Evolutionary conservation across 2,888 invertebrate species (phyloP).

Genomic region (Ochropacha duplaris): DNA sequence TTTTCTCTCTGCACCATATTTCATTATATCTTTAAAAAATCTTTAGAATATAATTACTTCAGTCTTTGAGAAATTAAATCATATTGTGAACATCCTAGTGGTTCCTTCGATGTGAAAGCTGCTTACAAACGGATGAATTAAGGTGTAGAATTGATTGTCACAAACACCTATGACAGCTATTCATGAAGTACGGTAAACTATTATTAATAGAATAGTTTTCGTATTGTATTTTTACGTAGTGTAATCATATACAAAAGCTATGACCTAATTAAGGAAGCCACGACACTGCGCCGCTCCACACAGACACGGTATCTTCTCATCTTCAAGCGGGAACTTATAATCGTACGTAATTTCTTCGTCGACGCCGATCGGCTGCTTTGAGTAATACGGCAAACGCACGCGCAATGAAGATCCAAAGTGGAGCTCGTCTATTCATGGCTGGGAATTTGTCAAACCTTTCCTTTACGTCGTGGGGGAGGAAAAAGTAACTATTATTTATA

Average conservation of each 20-base stretch:
- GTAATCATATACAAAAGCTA: not conserved
- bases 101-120: not conserved
- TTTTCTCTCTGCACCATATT: not conserved
- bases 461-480: slow-evolving; percentile 88
- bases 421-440: slow-evolving; percentile 89
- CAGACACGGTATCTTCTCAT: slow-evolving; percentile 98
- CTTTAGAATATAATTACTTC: not conserved
- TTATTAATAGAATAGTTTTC: not conserved
- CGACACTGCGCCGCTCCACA: slow-evolving; percentile 98
- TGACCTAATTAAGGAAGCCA: slow-evolving; percentile 93
- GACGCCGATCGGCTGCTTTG: slow-evolving; percentile 98
- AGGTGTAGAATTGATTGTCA: not conserved
- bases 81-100: not conserved
- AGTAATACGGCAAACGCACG: slow-evolving; percentile 91
- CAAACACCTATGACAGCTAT: not conserved
- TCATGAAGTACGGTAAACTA: not conserved
- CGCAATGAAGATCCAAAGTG: slow-evolving; percentile 91
- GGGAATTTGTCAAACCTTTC: slow-evolving; percentile 90
- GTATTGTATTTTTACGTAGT: no score
- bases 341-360: slow-evolving; percentile 99
- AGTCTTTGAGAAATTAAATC: not conserved
- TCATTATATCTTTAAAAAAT: not conserved
- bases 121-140: not conserved
- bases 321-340: slow-evolving; percentile 99
- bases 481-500: slow-evolving; percentile 58